phyloP scores from a whole-genome alignment of 2,797 vertebrate genomes.

The Muscicapa striata region DNA sequence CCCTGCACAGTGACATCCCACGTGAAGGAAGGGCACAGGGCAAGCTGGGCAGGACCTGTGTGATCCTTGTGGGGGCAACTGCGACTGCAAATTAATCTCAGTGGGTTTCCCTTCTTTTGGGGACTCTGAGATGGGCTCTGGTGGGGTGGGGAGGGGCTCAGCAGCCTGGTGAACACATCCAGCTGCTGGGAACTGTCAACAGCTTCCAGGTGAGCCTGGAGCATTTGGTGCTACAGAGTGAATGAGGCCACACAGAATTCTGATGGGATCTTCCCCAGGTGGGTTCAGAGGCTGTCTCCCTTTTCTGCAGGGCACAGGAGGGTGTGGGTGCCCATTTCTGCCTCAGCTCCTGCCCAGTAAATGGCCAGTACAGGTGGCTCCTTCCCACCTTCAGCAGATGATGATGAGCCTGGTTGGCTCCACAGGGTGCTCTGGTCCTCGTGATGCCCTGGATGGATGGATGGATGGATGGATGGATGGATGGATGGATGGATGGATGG shows the following conservation, averaged over 20 bases:
- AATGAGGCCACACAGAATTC: not conserved
- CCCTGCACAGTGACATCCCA: not conserved
- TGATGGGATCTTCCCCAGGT: not conserved
- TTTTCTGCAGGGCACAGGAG: not conserved
- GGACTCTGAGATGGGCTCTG: not conserved
- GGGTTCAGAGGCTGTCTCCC: not conserved
- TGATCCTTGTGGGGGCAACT: not conserved
- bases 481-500: not conserved
- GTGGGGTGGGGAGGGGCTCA: not conserved
- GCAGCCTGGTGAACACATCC: not conserved
- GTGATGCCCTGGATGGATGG: not conserved
- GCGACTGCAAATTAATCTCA: fast-evolving
- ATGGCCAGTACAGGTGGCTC: not conserved
- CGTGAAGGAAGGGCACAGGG: not conserved
- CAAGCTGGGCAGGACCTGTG: fast-evolving
- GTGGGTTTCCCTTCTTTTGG: not conserved
- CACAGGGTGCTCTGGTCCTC: fast-evolving
- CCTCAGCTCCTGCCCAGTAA: not conserved
- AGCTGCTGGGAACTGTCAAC: fast-evolving
- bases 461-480: not conserved
- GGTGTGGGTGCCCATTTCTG: not conserved
- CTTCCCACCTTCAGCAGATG: not conserved
- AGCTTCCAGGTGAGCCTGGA: not conserved
- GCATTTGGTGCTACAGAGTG: not conserved
- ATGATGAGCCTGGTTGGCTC: not conserved